Base-by-base conservation (phyloP, 2,888 invertebrate genomes). In the Drosophila demipolita region DNA sequence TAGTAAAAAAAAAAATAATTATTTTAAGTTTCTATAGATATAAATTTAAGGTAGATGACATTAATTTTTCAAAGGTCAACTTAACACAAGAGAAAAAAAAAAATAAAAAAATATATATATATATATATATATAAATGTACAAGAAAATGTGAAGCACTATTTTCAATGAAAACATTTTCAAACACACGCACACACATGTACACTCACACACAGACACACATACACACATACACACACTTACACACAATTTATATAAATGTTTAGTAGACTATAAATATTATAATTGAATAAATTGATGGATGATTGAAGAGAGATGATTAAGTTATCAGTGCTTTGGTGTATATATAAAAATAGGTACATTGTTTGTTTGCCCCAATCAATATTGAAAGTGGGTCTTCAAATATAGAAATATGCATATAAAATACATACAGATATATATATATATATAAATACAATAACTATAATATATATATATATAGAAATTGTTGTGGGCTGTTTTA, bases 321-420 rank as follows among this genome's bases (percentile, higher is more conserved):
- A 63, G 11, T 80, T 75, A 78, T 78, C 77, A 75, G 77, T 57
- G 49, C 8, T 8, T 17, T 7, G 52, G 38, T 54, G 60, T 48
- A 29, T 40, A 50, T 32, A 52, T 55, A 36, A 42, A 29, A 64
- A 78, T 76, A 64, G 78, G 66, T 64, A 45, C 64, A 59, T 70
- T 70, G 61, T 71, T 75, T 80, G 81, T 80, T 78, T 72, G 81
- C 32, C 62, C 29, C 52, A 50, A 55, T 66, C 54, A 42, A 23
- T 66, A 52, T 50, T 54, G 52, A 68, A 80, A 80, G 53, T 80
- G 80, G 78, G 78, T 80, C 78, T 75, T 67, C 52, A 69, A 69
- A 78, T 80, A 66, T 64, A 79, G 65, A 60, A 26, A 26, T n/a
- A 66, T 50, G 52, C 12, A 17, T 4, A 11, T 17, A 12, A 20